A percentile compares a stretch with the other conserved stretches of the same genome.
phyloP scores from a whole-genome alignment of 2,797 vertebrate genomes.

The Xenentodon cancila region DNA sequence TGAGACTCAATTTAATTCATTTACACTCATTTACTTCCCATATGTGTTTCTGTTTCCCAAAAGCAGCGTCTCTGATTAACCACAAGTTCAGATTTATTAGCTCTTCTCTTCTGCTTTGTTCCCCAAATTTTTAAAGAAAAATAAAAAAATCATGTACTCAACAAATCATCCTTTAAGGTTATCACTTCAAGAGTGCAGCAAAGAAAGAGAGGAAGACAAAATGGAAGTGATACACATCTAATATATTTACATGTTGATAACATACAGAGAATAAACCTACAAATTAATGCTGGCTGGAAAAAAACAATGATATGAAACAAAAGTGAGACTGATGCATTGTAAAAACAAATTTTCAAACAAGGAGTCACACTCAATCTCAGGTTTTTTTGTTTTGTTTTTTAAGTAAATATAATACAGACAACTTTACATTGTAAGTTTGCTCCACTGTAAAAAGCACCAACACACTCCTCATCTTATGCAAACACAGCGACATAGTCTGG shows the following conservation, averaged over 20 bases:
- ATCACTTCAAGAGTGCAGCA: slow-evolving; percentile 8
- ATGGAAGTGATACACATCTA: slow-evolving; percentile 11
- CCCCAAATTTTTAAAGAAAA: slow-evolving; percentile 55
- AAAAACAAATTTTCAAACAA: slow-evolving; percentile 18
- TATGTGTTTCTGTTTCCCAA: neutral
- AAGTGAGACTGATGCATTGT: slow-evolving; percentile 1
- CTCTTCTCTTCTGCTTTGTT: slow-evolving; percentile 42
- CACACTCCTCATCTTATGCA: slow-evolving; percentile 3
- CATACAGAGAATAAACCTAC: slow-evolving; percentile 26
- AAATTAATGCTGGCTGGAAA: slow-evolving; percentile 9
- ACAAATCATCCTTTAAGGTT: slow-evolving; percentile 32
- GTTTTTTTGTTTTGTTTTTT: neutral
- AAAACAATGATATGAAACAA: slow-evolving; percentile 5
- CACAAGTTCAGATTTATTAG: slow-evolving; percentile 60
- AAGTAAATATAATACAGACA: slow-evolving; percentile 1
- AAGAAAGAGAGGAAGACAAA: slow-evolving; percentile 18
- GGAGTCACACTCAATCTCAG: neutral
- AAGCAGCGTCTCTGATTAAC: slow-evolving; percentile 22
- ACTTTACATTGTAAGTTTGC: slow-evolving; percentile 6
- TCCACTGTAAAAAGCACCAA: slow-evolving; percentile 27
- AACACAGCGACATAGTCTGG: neutral
- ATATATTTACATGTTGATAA: slow-evolving; percentile 23
- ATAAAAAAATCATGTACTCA: slow-evolving; percentile 66
- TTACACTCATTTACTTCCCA: no score
- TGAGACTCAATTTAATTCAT: no score